Conservation (phyloP, 23 tunicate genomes). For the Oikopleura vanhoeffeni region DNA sequence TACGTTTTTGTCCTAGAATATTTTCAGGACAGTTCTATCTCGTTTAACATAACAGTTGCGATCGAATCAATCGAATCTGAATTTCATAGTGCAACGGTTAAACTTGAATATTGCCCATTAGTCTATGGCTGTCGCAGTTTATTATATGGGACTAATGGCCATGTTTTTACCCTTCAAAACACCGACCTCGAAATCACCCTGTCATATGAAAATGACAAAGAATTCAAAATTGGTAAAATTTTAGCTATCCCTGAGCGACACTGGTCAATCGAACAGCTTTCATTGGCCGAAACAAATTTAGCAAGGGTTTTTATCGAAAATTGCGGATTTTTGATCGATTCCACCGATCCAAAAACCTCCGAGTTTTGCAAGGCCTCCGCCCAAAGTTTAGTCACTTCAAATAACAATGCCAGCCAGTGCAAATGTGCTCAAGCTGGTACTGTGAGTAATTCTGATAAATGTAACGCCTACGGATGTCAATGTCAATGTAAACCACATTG, state of each 20-base stretch:
- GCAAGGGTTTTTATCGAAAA: neutral
- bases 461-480: conserved; percentile 77
- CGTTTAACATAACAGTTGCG: neutral
- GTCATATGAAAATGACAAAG: conserved; percentile 24
- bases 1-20: neutral
- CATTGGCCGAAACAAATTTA: neutral
- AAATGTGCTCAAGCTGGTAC: conserved; percentile 91
- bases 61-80: neutral
- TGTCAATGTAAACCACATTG: conserved; percentile 66
- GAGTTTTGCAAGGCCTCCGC: conserved; percentile 31
- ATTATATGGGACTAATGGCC: neutral
- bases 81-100: neutral
- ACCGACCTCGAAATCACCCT: neutral
- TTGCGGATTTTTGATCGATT: conserved; percentile 14
- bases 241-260: conserved; percentile 44
- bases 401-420: conserved; percentile 17
- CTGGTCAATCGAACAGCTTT: neutral
- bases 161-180: neutral
- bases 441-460: conserved; percentile 46
- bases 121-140: neutral
- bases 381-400: conserved; percentile 27
- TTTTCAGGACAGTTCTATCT: neutral
- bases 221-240: conserved; percentile 43
- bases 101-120: neutral
- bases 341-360: neutral